Conservation (phyloP, 2,113 vertebrate genomes). For the Canis aureus region DNA sequence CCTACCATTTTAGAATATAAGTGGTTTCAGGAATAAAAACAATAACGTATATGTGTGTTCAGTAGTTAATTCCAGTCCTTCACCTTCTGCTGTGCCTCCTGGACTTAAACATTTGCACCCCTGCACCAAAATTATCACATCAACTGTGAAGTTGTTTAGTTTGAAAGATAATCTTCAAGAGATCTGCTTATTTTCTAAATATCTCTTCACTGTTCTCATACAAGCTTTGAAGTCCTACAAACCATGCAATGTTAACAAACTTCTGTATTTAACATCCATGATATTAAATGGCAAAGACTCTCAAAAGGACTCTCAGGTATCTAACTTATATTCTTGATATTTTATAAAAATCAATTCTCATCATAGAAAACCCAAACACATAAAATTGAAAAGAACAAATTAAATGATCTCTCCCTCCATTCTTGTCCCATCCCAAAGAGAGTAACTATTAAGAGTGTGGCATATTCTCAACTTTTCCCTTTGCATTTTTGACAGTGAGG, state of each 20-base stretch:
- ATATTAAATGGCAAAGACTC: not conserved
- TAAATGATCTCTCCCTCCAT: not conserved
- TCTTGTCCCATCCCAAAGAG: not conserved
- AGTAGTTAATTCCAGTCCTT: not conserved
- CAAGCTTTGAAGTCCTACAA: not conserved
- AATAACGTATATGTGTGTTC: not conserved
- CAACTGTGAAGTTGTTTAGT: not conserved
- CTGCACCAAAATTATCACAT: not conserved
- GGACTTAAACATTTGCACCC: not conserved
- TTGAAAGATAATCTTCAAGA: slow-evolving; percentile 8
- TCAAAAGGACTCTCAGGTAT: not conserved
- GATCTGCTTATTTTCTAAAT: slow-evolving; percentile 35
- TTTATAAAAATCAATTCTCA: not conserved
- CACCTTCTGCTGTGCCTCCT: not conserved
- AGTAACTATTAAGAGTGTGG: not conserved
- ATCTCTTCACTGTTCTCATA: not conserved
- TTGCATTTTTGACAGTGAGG: not conserved
- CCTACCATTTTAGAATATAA: not conserved
- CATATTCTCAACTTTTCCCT: not conserved
- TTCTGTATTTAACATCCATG: not conserved
- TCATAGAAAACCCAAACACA: not conserved
- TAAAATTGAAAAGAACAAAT: not conserved
- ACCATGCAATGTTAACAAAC: not conserved
- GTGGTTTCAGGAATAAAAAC: not conserved
- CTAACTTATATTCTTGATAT: not conserved